Conservation (phyloP, 2,113 vertebrate species). For the Boleophthalmus pectinirostris region DNA sequence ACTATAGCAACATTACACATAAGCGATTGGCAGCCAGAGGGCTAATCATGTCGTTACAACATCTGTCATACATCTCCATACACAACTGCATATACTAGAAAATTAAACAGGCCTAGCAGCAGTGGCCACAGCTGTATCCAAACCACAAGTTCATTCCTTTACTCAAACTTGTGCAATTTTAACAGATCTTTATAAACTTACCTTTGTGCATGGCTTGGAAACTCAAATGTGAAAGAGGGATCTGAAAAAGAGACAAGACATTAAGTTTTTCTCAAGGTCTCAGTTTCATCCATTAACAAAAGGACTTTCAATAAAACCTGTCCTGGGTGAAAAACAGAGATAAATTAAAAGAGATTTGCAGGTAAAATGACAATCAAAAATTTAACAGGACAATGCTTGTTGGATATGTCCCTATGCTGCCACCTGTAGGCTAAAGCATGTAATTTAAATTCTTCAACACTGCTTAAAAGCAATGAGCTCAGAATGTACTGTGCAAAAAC, state of each 20-base stretch:
- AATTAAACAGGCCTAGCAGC: slow-evolving; percentile 14
- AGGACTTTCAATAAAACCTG: slow-evolving; percentile 34
- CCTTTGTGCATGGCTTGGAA: slow-evolving; percentile 71
- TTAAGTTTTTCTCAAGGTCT: slow-evolving; percentile 29
- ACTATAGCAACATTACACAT: slow-evolving; percentile 67
- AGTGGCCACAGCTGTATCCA: slow-evolving; percentile 24
- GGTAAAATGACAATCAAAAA: slow-evolving; percentile 36
- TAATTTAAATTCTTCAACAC: slow-evolving; percentile 24
- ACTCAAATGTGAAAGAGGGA: slow-evolving; percentile 53
- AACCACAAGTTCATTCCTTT: not conserved
- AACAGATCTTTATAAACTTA: slow-evolving; percentile 28
- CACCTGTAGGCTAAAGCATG: slow-evolving; percentile 55
- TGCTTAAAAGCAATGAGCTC: slow-evolving; percentile 26
- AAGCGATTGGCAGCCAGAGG: slow-evolving; percentile 44
- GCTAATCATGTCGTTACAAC: slow-evolving; percentile 54
- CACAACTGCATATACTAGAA: slow-evolving; percentile 1
- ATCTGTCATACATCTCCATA: slow-evolving; percentile 47
- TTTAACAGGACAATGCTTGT: slow-evolving; percentile 30
- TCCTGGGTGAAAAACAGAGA: slow-evolving; percentile 32
- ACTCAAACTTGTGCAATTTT: not conserved
- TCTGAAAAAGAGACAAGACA: slow-evolving; percentile 57
- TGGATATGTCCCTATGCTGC: slow-evolving; percentile 61
- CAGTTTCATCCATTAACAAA: slow-evolving; percentile 33
- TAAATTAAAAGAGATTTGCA: slow-evolving; percentile 19
- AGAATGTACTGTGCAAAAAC: slow-evolving; percentile 8